Evolutionary conservation across 2,888 invertebrate genomes (phyloP).

Genomic region (Sinotaia quadrata): DNA sequence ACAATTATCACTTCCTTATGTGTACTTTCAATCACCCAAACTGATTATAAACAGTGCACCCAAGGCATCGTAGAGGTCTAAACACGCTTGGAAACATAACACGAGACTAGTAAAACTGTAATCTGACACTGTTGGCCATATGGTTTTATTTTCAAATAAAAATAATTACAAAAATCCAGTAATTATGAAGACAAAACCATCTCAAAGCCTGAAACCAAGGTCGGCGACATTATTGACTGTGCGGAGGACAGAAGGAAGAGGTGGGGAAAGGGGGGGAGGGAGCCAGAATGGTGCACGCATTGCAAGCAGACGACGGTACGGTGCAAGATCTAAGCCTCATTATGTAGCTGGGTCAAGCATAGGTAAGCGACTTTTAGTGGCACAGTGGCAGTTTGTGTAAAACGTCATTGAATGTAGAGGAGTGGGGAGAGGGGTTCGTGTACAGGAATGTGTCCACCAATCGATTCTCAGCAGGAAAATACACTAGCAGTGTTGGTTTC

Average conservation of each 20-base stretch:
- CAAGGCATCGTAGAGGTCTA: no score
- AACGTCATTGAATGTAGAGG: background rate
- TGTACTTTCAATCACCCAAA: no score
- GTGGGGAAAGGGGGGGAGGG: no score
- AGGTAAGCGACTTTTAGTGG: constrained; percentile 13
- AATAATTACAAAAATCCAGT: constrained; percentile 1
- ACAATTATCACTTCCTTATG: no score
- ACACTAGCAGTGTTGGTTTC: constrained; percentile 4
- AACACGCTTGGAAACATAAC: no score
- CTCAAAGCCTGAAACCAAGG: constrained; percentile 2
- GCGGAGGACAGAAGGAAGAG: no score
- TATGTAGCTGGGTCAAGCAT: constrained; percentile 10
- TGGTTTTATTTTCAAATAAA: constrained; percentile 24
- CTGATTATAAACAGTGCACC: no score
- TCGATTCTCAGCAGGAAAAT: constrained; percentile 1
- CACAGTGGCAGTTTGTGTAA: no score
- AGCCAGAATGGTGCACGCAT: constrained; percentile 13
- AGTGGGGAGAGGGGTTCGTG: background rate
- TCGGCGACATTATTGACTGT: constrained; percentile 13
- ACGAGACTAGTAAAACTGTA: no score
- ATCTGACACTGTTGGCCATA: constrained; percentile 26
- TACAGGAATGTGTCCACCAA: background rate
- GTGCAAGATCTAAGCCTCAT: no score
- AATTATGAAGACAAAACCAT: constrained; percentile 8
- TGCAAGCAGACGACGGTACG: constrained; percentile 24